Base-by-base conservation (phyloP, 1,140 invertebrate species). In the Papilio polyxenes region DNA sequence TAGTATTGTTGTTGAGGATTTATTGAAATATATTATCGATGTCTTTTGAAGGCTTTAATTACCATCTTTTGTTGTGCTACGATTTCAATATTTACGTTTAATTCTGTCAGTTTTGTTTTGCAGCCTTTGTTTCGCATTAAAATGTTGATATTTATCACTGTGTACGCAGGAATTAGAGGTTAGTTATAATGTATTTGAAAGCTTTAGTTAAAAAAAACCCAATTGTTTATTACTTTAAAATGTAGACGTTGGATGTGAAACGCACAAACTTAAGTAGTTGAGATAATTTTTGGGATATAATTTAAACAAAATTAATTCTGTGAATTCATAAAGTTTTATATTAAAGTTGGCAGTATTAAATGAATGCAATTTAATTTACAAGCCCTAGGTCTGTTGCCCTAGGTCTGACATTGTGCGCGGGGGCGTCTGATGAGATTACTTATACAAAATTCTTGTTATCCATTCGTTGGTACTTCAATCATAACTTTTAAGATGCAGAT, bases 21-120 rank as follows among this genome's bases (percentile, higher is more conserved):
- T 69, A 69, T 69, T 37, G 13, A 69, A 69, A 69, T 69, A 37
- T 69, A 69, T 69, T 69, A 69, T 69, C 65, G 3, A 31, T 69
- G 65, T 11, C 65, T 69, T 69, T 69, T 69, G 65, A 65, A 65
- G 20, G 65, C 31, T 31, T 69, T 69, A 69, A 69, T 69, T 69
- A 31, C 65, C 65, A 69, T 69, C 65, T 69, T 37, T 69, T 69
- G 65, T 69, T 15, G 65, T 69, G 23, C 31, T 37, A 3, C 10
- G 23, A 69, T 69, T 37, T 4, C 65, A 31, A 69, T 69, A 15
- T 69, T 69, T 69, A 69, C 31, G 4, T 69, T 69, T 69, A 69
- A 69, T 69, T 37, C 31, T 6, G 65, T 69, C 65, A 69, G 65
- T 69, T 69, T 69, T 69, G 65, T 69, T 69, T 69, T 10, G 13